phyloP scores from a whole-genome alignment of 2,797 vertebrate genomes.

The Naso thynnoides region DNA sequence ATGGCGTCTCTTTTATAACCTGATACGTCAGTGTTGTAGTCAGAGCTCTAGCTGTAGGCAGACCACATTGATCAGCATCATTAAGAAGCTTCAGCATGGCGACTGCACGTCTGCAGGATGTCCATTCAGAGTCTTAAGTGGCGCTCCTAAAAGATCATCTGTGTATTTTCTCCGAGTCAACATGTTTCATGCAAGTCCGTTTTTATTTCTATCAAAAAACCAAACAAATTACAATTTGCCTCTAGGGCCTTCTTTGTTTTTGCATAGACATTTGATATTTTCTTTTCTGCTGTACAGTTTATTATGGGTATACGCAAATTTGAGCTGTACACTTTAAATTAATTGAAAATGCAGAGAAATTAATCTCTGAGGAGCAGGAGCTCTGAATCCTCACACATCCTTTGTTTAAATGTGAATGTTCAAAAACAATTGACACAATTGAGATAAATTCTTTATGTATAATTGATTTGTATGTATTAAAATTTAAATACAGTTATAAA shows the following conservation, averaged over 20 bases:
- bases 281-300: not conserved
- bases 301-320: not conserved
- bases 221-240: not conserved
- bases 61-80: conserved; percentile 59
- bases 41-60: conserved; percentile 41
- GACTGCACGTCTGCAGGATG: conserved; percentile 49
- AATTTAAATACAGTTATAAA: too few species aligned
- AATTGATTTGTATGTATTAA: too few species aligned
- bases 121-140: conserved; percentile 21
- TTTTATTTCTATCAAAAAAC: not conserved
- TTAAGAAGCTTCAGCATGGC: conserved; percentile 44
- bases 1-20: conserved; percentile 37
- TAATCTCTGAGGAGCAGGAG: not conserved
- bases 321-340: not conserved
- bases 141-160: conserved; percentile 9
- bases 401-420: not conserved
- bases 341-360: not conserved
- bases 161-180: conserved; percentile 4
- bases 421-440: not conserved
- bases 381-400: too few species aligned
- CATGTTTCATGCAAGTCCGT: not conserved
- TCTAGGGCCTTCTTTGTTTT: conserved; percentile 5
- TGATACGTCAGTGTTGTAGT: conserved; percentile 43
- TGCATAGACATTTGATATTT: not conserved
- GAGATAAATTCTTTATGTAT: not conserved